phyloP scores from a whole-genome alignment of 2,113 vertebrate genomes.

The Phoenicopterus ruber region DNA sequence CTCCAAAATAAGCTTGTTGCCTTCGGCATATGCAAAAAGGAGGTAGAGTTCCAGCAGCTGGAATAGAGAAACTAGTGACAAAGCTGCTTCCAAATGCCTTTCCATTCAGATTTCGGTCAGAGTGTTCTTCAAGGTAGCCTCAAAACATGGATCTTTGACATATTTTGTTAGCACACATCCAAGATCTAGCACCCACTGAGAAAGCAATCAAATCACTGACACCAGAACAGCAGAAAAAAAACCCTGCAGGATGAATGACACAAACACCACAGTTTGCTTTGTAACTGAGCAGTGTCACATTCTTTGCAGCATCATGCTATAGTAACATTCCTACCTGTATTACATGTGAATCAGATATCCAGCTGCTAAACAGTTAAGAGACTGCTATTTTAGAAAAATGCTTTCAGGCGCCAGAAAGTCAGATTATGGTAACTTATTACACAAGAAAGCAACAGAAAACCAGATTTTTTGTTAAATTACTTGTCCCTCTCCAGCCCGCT shows the following conservation, averaged over 20 bases:
- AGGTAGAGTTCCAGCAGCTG: neutral
- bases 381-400: neutral
- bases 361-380: neutral
- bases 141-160: neutral
- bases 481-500: neutral
- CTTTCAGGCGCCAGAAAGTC: conserved; percentile 37
- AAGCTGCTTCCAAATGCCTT: neutral
- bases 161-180: neutral
- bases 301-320: neutral
- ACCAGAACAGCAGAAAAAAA: neutral
- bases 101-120: neutral
- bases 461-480: neutral
- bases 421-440: neutral
- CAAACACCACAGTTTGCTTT: neutral
- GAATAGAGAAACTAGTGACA: neutral
- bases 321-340: neutral
- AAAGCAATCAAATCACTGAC: neutral
- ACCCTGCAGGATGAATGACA: neutral
- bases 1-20: neutral
- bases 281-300: neutral
- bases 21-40: neutral
- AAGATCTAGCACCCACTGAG: neutral
- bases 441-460: neutral
- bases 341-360: neutral
- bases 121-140: neutral